Conservation (phyloP, 2,888 invertebrate genomes). For the Xestia ashworthii region DNA sequence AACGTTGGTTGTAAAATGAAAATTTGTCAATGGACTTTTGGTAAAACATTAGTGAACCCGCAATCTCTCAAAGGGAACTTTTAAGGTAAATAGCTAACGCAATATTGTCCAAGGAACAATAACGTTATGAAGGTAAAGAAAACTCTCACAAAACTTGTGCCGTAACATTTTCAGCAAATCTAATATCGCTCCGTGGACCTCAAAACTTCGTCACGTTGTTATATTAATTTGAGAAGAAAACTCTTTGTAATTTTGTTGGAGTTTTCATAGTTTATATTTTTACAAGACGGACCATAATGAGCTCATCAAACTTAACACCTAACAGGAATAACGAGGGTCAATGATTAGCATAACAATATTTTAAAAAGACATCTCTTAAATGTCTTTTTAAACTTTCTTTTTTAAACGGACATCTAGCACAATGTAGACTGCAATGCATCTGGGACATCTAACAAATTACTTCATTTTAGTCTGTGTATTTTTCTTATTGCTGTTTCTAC, state of each 20-base stretch:
- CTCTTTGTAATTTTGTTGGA: constrained; percentile 23
- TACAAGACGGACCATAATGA: background rate
- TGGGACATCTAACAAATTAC: constrained; percentile 64
- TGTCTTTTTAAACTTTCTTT: too few relatives aligned
- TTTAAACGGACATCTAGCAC: constrained; percentile 36
- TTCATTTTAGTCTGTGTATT: constrained; percentile 42
- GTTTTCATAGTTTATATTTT: constrained; percentile 2
- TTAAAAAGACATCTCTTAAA: constrained; percentile 19
- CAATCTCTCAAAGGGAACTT: constrained; percentile 14
- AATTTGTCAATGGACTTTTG: too few relatives aligned
- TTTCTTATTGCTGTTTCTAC: background rate
- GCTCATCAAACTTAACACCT: background rate
- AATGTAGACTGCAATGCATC: constrained; percentile 19
- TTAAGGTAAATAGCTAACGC: constrained; percentile 14
- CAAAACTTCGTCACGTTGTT: constrained; percentile 33
- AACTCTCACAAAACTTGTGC: constrained; percentile 39
- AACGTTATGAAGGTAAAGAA: constrained; percentile 41
- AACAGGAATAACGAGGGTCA: constrained; percentile 8
- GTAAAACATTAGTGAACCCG: too few relatives aligned
- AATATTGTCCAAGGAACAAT: constrained; percentile 46
- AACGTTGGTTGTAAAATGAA: too few relatives aligned
- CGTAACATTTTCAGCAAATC: constrained; percentile 39
- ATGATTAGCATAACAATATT: constrained; percentile 18
- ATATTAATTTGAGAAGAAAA: constrained; percentile 50
- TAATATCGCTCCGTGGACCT: constrained; percentile 39